Conservation (phyloP, 2,888 invertebrate species). For the Lasiommata megera region DNA sequence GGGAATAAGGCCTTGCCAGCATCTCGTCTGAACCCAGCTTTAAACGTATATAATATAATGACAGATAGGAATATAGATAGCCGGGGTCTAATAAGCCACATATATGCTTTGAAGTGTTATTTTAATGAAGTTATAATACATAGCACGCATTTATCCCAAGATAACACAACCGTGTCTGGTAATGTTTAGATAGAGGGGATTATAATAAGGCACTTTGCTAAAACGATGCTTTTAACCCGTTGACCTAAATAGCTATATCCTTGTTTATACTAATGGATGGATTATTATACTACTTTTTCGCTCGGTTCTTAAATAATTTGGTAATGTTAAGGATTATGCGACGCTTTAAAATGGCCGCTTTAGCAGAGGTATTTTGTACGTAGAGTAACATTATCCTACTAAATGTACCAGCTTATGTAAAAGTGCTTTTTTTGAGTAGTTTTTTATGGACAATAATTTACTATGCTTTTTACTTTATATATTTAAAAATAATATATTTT, state of each 20-base stretch:
- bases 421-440: too few relatives aligned
- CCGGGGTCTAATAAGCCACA: slow-evolving; percentile 19
- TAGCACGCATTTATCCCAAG: slow-evolving; percentile 19
- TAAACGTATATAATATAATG: neutral
- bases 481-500: too few relatives aligned
- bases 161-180: slow-evolving; percentile 24
- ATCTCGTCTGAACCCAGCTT: neutral
- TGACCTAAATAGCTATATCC: slow-evolving; percentile 37
- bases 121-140: slow-evolving; percentile 22
- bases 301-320: slow-evolving; percentile 31
- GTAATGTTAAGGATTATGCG: slow-evolving; percentile 3
- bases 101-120: slow-evolving; percentile 22
- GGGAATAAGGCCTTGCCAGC: too few relatives aligned
- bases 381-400: too few relatives aligned
- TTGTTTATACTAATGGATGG: slow-evolving; percentile 29
- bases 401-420: too few relatives aligned
- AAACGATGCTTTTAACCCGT: slow-evolving; percentile 38
- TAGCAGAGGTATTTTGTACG: neutral
- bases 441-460: too few relatives aligned
- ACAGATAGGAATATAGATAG: neutral
- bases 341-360: neutral
- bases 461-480: too few relatives aligned
- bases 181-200: slow-evolving; percentile 29
- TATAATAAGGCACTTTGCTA: slow-evolving; percentile 33
- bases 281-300: slow-evolving; percentile 18